These are phyloP conservation scores for Lacanobia wlatinum DNA, from an alignment of 2,888 invertebrate genomes.

Conservation along the genomic window DNA sequence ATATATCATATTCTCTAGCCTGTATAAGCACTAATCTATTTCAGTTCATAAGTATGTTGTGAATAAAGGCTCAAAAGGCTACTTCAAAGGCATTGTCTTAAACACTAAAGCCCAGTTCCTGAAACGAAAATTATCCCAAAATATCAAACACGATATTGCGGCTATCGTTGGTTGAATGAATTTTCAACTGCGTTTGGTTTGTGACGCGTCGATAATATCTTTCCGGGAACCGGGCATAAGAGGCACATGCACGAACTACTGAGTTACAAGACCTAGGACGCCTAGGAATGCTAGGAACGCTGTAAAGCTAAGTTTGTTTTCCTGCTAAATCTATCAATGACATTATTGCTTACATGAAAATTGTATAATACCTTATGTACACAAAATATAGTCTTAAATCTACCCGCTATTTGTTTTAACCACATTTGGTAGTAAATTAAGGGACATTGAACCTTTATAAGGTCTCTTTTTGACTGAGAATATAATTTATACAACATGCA, in stretches of 20 bases:
- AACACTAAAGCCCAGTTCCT: constrained; percentile 10
- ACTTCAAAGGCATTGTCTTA: constrained; percentile 43
- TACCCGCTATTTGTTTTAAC: constrained; percentile 19
- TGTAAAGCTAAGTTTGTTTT: constrained; percentile 18
- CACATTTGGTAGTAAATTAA: constrained; percentile 16
- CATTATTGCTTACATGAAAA: neutral
- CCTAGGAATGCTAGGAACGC: constrained; percentile 33
- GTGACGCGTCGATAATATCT: neutral
- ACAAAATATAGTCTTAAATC: constrained; percentile 33
- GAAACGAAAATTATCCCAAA: neutral
- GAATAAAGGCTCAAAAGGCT: constrained; percentile 36
- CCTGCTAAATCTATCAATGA: neutral
- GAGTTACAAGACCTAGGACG: constrained; percentile 20
- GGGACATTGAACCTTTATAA: neutral
- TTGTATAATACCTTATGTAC: constrained; percentile 11
- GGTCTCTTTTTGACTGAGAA: neutral
- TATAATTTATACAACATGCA: neutral
- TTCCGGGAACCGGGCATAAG: constrained; percentile 5
- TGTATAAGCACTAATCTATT: constrained; percentile 32
- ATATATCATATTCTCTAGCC: neutral
- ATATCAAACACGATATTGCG: neutral
- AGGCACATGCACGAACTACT: constrained; percentile 53
- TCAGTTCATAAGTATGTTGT: constrained; percentile 40
- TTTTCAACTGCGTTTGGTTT: neutral
- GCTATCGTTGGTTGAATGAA: neutral